These are phyloP conservation scores for Vanacampus margaritifer DNA, from an alignment of 2,113 vertebrate genomes.

Conservation along the genomic window DNA sequence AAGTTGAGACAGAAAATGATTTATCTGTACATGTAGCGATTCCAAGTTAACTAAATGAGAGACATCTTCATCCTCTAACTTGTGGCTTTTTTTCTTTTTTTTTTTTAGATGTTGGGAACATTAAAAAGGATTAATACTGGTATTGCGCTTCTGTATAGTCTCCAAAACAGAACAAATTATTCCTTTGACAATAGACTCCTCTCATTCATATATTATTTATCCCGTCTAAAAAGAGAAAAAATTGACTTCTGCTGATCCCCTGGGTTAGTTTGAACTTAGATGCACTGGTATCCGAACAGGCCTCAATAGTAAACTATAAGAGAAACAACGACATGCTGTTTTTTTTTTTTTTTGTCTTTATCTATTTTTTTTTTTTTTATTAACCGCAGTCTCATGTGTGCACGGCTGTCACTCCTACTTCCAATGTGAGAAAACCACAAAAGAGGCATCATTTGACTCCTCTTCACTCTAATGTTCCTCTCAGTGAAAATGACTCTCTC, in stretches of 20 bases:
- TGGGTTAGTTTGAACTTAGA: neutral
- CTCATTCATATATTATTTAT: neutral
- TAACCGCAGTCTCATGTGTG: constrained; percentile 6
- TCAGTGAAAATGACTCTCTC: constrained; percentile 40
- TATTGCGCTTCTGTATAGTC: neutral
- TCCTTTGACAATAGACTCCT: neutral
- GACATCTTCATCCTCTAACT: neutral
- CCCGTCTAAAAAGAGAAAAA: neutral
- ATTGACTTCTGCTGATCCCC: neutral
- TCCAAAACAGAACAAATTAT: neutral
- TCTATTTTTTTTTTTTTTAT: neutral
- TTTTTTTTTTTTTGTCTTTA: neutral
- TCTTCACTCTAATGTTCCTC: constrained; percentile 41
- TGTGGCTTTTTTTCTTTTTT: neutral
- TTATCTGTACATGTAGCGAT: neutral
- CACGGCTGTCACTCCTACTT: constrained; percentile 7
- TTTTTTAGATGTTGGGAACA: neutral
- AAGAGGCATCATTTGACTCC: constrained; percentile 39
- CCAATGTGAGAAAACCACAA: constrained; percentile 35
- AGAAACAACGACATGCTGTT: neutral
- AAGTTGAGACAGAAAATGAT: too few species aligned
- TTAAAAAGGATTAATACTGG: neutral
- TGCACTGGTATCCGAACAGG: constrained; percentile 12
- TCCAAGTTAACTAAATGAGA: neutral
- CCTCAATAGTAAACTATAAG: constrained; percentile 13